Conservation (phyloP, 2,797 vertebrate species). For the Ibycter americanus region DNA sequence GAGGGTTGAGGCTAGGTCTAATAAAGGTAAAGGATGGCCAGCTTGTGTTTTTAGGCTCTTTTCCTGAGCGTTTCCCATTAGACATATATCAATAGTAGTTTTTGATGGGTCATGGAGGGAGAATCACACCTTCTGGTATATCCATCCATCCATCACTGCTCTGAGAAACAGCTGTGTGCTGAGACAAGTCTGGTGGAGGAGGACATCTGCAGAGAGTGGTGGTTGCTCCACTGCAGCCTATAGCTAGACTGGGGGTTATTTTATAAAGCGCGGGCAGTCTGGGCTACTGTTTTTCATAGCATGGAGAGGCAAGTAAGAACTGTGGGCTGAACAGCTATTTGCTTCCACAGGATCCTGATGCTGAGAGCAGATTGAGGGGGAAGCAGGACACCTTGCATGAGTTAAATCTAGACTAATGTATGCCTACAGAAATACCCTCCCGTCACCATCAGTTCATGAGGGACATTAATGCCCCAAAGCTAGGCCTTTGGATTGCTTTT, state of each 20-base stretch:
- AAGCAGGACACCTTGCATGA: not conserved
- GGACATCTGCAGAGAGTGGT: not conserved
- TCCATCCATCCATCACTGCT: not conserved
- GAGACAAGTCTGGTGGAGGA: not conserved
- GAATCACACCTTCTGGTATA: not conserved
- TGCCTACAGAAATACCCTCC: not conserved
- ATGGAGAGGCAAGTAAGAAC: not conserved
- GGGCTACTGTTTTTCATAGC: not conserved
- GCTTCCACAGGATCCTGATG: not conserved
- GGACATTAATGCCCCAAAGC: not conserved
- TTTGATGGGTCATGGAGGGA: not conserved
- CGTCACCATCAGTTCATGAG: not conserved
- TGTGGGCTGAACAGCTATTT: not conserved
- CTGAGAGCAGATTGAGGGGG: not conserved
- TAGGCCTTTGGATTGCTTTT: not conserved
- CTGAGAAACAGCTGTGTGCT: not conserved
- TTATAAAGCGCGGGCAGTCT: fast-evolving
- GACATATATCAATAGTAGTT: not conserved
- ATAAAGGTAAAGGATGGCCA: not conserved
- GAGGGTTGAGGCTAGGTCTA: not conserved
- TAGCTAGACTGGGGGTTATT: not conserved
- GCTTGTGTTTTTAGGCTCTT: not conserved
- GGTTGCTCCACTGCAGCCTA: not conserved
- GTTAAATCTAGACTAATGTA: not conserved
- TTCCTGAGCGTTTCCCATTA: not conserved